These are phyloP conservation scores for Chrosomus eos DNA, from an alignment of 2,797 vertebrate species.

Conservation along the genomic window DNA sequence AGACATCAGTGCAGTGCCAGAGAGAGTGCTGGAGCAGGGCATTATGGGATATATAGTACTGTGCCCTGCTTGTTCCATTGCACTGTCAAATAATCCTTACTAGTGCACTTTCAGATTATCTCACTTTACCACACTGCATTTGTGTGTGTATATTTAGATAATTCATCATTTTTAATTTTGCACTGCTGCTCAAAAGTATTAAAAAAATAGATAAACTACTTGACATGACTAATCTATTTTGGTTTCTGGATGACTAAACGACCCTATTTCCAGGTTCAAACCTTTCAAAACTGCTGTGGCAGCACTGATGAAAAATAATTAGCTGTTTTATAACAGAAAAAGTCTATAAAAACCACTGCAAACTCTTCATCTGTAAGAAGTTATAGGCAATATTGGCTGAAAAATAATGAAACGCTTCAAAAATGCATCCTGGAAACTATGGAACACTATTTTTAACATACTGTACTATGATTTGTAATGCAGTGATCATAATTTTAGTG, in stretches of 20 bases:
- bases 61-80: neutral
- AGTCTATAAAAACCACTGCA: neutral
- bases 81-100: neutral
- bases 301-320: too few relatives aligned
- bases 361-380: neutral
- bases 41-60: slow-evolving; percentile 27
- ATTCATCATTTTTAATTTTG: too few relatives aligned
- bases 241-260: neutral
- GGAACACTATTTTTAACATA: neutral
- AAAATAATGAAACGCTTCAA: neutral
- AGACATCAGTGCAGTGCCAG: neutral
- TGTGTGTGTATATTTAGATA: too few relatives aligned
- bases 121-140: neutral
- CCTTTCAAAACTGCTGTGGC: too few relatives aligned
- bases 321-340: neutral
- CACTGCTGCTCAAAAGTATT: too few relatives aligned
- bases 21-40: neutral
- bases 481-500: neutral
- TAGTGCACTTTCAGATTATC: neutral
- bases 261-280: neutral
- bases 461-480: neutral
- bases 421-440: neutral
- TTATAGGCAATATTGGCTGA: neutral
- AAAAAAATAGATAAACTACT: too few relatives aligned
- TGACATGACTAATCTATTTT: too few relatives aligned